Conservation (phyloP, 2,797 vertebrate species). For the Pterois miles region DNA sequence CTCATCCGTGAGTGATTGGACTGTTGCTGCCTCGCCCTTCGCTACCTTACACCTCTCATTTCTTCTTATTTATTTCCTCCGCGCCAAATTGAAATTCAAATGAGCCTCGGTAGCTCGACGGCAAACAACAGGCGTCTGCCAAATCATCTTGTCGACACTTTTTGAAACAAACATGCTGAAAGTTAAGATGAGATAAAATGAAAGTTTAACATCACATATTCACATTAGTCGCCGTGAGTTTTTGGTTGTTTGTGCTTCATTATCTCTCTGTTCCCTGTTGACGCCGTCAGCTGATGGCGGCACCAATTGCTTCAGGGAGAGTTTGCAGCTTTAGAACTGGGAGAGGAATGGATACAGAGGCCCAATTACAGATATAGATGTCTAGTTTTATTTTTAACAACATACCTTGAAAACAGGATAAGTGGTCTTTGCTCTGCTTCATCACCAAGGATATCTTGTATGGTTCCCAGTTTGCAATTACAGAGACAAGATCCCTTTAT, state of each 20-base stretch:
- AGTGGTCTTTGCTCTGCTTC: conserved; percentile 32
- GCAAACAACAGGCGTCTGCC: conserved; percentile 56
- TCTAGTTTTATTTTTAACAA: conserved; percentile 42
- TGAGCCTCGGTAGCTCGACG: conserved; percentile 48
- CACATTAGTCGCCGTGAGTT: neutral
- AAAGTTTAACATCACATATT: conserved; percentile 33
- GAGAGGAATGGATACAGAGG: conserved; percentile 19
- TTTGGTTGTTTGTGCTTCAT: conserved; percentile 44
- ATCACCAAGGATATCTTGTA: neutral
- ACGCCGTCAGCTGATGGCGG: conserved; percentile 43
- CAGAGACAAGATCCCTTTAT: neutral
- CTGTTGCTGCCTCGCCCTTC: conserved; percentile 60
- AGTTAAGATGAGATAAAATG: conserved; percentile 38
- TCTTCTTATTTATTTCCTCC: conserved; percentile 53
- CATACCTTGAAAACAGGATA: conserved; percentile 20
- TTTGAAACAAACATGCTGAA: conserved; percentile 30
- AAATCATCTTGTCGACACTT: conserved; percentile 45
- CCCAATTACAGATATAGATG: conserved; percentile 51
- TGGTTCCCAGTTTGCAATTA: neutral
- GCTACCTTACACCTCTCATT: conserved; percentile 40
- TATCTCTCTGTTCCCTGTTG: conserved; percentile 38
- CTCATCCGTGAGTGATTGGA: conserved; percentile 82
- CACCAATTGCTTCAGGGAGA: conserved; percentile 44
- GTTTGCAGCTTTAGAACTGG: conserved; percentile 22
- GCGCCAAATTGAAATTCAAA: conserved; percentile 76